phyloP scores from a whole-genome alignment of 2,888 invertebrate genomes.

The Flexamia atlantica region DNA sequence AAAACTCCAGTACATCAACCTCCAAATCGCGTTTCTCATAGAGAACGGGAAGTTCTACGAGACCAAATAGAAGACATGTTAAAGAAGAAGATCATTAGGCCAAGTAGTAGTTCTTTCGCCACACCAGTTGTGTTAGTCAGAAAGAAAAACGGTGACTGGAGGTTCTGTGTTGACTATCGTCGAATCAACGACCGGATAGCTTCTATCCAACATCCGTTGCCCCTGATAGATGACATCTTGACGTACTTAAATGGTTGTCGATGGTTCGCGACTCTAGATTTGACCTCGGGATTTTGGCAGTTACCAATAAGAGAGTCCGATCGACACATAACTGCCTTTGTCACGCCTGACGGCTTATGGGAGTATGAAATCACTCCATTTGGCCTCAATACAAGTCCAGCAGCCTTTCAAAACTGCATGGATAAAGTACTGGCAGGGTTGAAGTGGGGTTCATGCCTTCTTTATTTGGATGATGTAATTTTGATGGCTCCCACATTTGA shows the following conservation, averaged over 20 bases:
- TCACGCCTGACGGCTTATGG: slow-evolving; percentile 38
- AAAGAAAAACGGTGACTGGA: slow-evolving; percentile 46
- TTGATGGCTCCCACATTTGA: slow-evolving; percentile 23
- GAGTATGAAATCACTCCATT: slow-evolving; percentile 27
- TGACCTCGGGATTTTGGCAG: slow-evolving; percentile 58
- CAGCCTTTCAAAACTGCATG: slow-evolving; percentile 41
- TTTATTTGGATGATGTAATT: slow-evolving; percentile 43
- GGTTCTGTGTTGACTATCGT: slow-evolving; percentile 58
- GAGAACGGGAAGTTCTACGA: slow-evolving; percentile 2
- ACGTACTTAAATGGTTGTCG: slow-evolving; percentile 34
- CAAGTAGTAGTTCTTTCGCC: slow-evolving; percentile 7
- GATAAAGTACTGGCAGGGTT: slow-evolving; percentile 32
- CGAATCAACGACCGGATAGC: not conserved
- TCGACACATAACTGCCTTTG: slow-evolving; percentile 46
- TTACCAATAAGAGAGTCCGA: slow-evolving; percentile 7
- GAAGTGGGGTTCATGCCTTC: slow-evolving; percentile 39
- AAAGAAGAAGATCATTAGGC: not conserved
- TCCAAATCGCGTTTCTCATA: slow-evolving; percentile 31
- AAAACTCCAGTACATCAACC: not conserved
- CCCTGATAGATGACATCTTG: slow-evolving; percentile 45
- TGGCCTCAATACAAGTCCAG: slow-evolving; percentile 23
- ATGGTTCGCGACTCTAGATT: slow-evolving; percentile 35
- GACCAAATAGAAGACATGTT: slow-evolving; percentile 22
- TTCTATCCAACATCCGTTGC: slow-evolving; percentile 6
- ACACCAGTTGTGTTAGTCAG: slow-evolving; percentile 47